These are phyloP conservation scores for Diploptera punctata DNA, from an alignment of 2,888 invertebrate genomes.

Conservation along the genomic window DNA sequence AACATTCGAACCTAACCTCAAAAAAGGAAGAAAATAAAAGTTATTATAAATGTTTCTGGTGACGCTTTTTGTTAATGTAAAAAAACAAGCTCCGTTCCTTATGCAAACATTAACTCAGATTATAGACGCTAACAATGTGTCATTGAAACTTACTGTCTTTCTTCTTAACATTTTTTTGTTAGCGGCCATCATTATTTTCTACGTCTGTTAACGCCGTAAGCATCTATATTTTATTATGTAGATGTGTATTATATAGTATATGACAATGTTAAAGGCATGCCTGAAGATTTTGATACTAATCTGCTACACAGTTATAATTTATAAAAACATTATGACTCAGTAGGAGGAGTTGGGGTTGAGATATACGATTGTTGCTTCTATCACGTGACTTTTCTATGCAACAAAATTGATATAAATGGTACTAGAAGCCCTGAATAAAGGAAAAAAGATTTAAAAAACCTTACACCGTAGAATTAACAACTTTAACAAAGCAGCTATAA, in stretches of 20 bases:
- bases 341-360: neutral
- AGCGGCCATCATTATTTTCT: neutral
- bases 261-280: neutral
- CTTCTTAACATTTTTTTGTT: neutral
- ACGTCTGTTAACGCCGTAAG: neutral
- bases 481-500: too few species aligned
- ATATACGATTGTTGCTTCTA: neutral
- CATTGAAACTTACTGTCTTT: neutral
- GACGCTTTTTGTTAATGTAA: neutral
- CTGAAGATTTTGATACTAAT: neutral
- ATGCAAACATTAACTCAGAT: neutral
- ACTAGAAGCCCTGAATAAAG: too few species aligned
- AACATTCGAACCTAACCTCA: slow-evolving; percentile 2
- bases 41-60: neutral
- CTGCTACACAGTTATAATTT: neutral
- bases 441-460: too few species aligned
- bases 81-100: neutral
- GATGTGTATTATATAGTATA: neutral
- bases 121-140: neutral
- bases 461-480: too few species aligned
- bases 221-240: neutral
- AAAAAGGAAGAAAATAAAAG: neutral
- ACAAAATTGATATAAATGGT: neutral
- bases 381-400: neutral
- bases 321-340: neutral